phyloP scores from a whole-genome alignment of 2,113 vertebrate species.

The Pyrgilauda ruficollis region DNA sequence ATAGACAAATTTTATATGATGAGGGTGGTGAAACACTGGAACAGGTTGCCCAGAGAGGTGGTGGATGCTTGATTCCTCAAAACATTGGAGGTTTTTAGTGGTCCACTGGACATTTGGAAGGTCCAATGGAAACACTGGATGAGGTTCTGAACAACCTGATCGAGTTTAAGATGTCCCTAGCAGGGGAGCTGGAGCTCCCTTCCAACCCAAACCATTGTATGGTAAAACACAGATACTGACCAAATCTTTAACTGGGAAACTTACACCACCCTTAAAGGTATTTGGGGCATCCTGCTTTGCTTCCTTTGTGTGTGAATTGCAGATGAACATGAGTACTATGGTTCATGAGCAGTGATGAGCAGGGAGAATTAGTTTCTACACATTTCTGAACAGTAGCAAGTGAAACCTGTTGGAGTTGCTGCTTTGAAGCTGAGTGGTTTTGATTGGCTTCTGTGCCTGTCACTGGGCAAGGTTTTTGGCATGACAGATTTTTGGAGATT shows the following conservation, averaged over 20 bases:
- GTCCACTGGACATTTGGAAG: background rate
- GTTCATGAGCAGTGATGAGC: background rate
- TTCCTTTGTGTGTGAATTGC: background rate
- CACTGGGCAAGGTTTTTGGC: background rate
- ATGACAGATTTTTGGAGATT: background rate
- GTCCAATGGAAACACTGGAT: rapidly evolving
- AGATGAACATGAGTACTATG: background rate
- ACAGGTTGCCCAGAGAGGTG: background rate
- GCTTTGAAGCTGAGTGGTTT: background rate
- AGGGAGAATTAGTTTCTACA: background rate
- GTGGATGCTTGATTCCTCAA: background rate
- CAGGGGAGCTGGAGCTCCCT: background rate
- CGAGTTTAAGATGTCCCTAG: background rate
- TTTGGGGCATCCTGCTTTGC: background rate
- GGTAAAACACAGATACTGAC: background rate
- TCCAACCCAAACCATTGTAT: background rate
- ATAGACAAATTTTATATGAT: rapidly evolving
- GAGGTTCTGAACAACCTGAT: background rate
- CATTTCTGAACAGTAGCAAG: background rate
- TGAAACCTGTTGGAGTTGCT: background rate
- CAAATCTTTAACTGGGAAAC: background rate
- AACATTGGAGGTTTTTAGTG: background rate
- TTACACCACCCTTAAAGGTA: background rate
- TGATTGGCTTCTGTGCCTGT: background rate
- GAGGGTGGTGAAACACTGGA: background rate